phyloP scores from a whole-genome alignment of 2,113 vertebrate species.

The Bubo scandiacus region DNA sequence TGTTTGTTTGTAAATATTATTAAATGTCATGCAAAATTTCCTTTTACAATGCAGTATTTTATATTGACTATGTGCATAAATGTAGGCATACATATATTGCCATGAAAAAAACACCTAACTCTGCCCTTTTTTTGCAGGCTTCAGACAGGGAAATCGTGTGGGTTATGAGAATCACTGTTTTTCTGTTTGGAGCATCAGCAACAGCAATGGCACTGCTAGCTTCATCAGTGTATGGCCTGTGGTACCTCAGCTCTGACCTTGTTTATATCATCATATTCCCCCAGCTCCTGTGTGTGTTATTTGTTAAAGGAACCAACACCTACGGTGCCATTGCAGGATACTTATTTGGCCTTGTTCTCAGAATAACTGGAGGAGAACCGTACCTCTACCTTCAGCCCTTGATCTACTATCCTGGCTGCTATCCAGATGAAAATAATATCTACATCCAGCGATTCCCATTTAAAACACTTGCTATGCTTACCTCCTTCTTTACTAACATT shows the following conservation, averaged over 20 bases:
- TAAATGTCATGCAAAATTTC: neutral
- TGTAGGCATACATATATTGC: neutral
- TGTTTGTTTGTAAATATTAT: neutral
- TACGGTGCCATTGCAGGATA: constrained; percentile 93
- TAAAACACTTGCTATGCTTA: constrained; percentile 90
- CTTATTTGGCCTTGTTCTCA: constrained; percentile 86
- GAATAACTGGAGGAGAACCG: constrained; percentile 92
- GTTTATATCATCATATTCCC: constrained; percentile 98
- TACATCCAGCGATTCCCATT: constrained; percentile 92
- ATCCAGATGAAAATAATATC: constrained; percentile 78
- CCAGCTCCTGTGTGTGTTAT: constrained; percentile 92
- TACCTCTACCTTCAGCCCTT: constrained; percentile 92
- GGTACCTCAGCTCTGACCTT: constrained; percentile 97
- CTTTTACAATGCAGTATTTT: neutral
- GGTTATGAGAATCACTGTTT: constrained; percentile 93
- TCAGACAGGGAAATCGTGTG: constrained; percentile 94
- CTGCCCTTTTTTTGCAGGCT: constrained; percentile 78
- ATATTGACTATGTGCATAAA: neutral
- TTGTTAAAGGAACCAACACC: constrained; percentile 95
- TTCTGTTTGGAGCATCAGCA: constrained; percentile 91
- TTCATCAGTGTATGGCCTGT: constrained; percentile 92
- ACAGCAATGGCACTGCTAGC: constrained; percentile 94
- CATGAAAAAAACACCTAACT: neutral
- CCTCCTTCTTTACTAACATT: constrained; percentile 89
- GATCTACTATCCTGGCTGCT: constrained; percentile 91